Conservation (phyloP, 2,113 vertebrate species). For the Pithys albifrons region DNA sequence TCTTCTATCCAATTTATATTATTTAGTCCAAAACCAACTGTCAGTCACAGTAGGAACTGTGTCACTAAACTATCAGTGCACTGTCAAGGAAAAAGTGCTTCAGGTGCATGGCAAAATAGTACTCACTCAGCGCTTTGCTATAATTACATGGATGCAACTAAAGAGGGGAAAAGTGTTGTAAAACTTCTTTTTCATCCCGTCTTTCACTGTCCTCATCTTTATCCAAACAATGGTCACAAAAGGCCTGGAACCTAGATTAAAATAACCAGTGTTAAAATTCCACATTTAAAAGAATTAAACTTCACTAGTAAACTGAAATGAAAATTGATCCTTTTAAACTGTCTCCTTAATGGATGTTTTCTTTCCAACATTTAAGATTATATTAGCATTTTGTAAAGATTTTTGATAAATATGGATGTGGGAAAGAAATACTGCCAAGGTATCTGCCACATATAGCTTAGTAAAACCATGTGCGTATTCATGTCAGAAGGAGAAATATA, state of each 20-base stretch:
- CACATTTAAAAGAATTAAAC: neutral
- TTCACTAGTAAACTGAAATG: neutral
- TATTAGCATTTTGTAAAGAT: slow-evolving; percentile 14
- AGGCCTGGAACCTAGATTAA: neutral
- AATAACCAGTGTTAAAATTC: neutral
- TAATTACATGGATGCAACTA: slow-evolving; percentile 31
- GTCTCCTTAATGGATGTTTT: neutral
- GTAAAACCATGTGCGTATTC: neutral
- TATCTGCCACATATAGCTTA: neutral
- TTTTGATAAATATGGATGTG: slow-evolving; percentile 25
- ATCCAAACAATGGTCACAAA: neutral
- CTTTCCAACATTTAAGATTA: neutral
- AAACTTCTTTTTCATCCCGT: neutral
- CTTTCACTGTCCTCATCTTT: neutral
- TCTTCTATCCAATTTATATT: slow-evolving; percentile 4
- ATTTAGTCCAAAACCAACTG: slow-evolving; percentile 36
- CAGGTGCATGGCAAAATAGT: slow-evolving; percentile 40
- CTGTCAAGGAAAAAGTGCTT: slow-evolving; percentile 41
- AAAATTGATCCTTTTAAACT: neutral
- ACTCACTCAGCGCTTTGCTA: neutral
- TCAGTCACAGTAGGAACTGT: slow-evolving; percentile 32
- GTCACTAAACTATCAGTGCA: slow-evolving; percentile 34
- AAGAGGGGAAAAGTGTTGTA: neutral
- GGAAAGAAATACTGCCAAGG: slow-evolving; percentile 28
- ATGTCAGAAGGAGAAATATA: slow-evolving; percentile 9